Percentiles rank a stretch among this genome's conserved stretches.
phyloP scores from a whole-genome alignment of 2,888 invertebrate species.

The Microchrysa polita region DNA sequence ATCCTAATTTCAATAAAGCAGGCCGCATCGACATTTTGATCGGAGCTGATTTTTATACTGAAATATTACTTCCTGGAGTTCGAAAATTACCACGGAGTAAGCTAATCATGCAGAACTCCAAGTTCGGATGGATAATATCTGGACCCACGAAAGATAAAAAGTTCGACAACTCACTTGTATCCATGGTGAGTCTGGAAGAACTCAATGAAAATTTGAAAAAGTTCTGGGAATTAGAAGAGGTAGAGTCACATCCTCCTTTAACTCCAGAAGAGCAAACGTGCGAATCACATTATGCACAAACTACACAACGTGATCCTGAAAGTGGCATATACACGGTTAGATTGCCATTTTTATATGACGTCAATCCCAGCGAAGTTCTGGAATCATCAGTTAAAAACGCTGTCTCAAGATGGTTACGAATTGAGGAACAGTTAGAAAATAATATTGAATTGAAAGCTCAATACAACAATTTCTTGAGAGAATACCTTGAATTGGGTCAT shows the following conservation, averaged over 20 bases:
- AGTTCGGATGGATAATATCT: background rate
- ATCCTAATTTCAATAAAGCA: background rate
- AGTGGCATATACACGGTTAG: background rate
- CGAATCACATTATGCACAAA: background rate
- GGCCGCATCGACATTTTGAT: background rate
- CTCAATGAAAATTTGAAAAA: background rate
- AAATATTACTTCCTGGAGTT: background rate
- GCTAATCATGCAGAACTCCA: background rate
- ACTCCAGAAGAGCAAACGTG: background rate
- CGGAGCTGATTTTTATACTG: background rate
- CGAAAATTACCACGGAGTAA: background rate
- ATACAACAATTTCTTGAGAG: background rate
- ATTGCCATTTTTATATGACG: background rate
- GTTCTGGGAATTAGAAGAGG: background rate
- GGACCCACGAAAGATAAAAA: background rate
- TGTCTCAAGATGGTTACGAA: background rate
- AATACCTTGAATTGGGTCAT: background rate
- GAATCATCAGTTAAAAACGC: background rate
- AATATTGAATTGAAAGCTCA: background rate
- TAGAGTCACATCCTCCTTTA: background rate
- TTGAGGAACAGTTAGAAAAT: background rate
- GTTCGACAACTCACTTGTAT: background rate
- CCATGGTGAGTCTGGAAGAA: background rate
- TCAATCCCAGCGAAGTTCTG: background rate
- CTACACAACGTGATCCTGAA: background rate